Base-by-base conservation (phyloP, 2,113 vertebrate genomes). In the Synodontis membranacea region DNA sequence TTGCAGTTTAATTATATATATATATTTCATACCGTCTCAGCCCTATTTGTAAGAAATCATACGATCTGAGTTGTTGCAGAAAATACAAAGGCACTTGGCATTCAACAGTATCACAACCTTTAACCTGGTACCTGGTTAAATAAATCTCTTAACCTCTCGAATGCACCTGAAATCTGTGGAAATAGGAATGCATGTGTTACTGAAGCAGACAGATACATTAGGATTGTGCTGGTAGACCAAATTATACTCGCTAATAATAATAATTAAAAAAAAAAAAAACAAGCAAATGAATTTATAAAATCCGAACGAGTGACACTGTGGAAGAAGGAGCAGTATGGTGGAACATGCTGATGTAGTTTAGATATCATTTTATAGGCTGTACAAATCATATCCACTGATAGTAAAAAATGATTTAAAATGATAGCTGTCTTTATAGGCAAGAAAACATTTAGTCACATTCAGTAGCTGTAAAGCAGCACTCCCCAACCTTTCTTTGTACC, bases 121-220 rank as follows among this genome's bases (percentile, higher is more conserved):
- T 86, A 82, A 46, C 50, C 39, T 84, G 80, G 87, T 93, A 93
- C 91, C 91, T 91, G 86, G 68, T 84, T 84, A 90, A 89, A 88
- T 62, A 91, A 31, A 83, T 88, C 85, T 80, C 68, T 91, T 84
- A 92, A 89, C 21, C 64, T 88, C 87, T 91, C 90, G 88, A 92
- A 92, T 72, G 82, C 91, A 80, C 88, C 91, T 84, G 90, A 87
- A 83, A 89, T 86, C 91, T 91, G 89, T 42, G 80, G 90, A 91
- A 82, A 91, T 19, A 86, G 82, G 46, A 86, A 54, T 10, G 8
- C 7, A 5, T 14, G 54, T 10, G 79, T 87, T 87, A 89, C 31
- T 68, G 3, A 75, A 23, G 58, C 42, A 76, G 28, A 72, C 44
- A 58, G 11, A 37, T 19, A 62, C 34, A 66, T 12, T 75, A 56